phyloP scores from a whole-genome alignment of 2,888 invertebrate species.

The Phengaris alcon region DNA sequence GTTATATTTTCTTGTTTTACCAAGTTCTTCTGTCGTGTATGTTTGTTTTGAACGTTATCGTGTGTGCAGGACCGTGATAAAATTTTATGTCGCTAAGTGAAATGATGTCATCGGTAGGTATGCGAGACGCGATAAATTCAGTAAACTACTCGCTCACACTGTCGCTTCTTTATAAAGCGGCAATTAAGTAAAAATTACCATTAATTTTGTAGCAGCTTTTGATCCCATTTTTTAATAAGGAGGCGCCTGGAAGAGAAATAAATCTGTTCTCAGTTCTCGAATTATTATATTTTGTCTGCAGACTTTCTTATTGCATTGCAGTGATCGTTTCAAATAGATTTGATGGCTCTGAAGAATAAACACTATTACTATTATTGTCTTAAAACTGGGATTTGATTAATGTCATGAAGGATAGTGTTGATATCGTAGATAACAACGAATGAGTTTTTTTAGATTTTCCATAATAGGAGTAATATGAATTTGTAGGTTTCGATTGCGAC shows the following conservation, averaged over 20 bases:
- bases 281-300: not conserved
- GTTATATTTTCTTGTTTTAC: not conserved
- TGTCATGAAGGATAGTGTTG: not conserved
- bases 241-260: not conserved
- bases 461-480: not conserved
- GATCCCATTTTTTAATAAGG: not conserved
- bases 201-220: constrained; percentile 7
- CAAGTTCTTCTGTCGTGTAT: not conserved
- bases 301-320: not conserved
- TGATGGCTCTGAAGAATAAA: not conserved
- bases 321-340: not conserved
- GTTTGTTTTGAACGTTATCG: constrained; percentile 24
- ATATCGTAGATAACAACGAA: not conserved
- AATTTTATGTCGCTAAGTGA: constrained; percentile 26
- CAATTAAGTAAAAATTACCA: not conserved
- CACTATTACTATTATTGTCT: not conserved
- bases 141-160: not conserved
- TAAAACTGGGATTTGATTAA: not conserved
- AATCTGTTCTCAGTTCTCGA: not conserved
- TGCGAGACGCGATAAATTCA: constrained; percentile 12
- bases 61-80: constrained; percentile 22
- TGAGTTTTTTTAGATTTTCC: not conserved
- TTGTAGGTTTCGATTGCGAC: not conserved
- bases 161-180: not conserved
- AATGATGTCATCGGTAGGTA: constrained; percentile 19